These are phyloP conservation scores for Sinosuthora webbiana DNA, from an alignment of 2,113 vertebrate species.

Conservation along the genomic window DNA sequence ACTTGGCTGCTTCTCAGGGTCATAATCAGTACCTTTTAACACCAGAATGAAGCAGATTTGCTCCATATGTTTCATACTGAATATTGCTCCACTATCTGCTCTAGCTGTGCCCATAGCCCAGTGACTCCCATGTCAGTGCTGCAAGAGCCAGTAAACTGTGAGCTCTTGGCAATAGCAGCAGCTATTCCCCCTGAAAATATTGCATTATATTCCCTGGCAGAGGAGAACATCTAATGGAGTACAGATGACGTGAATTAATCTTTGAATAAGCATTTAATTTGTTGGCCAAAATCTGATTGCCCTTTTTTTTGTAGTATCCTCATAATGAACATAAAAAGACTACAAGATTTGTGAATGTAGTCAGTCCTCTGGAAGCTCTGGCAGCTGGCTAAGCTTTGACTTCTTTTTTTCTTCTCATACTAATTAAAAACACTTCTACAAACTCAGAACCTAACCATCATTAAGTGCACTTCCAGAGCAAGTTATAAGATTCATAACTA, in stretches of 20 bases:
- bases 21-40: constrained; percentile 43
- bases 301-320: constrained; percentile 25
- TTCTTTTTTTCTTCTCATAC: background rate
- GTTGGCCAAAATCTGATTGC: constrained; percentile 55
- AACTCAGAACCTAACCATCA: background rate
- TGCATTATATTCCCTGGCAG: constrained; percentile 65
- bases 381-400: constrained; percentile 12
- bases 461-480: background rate
- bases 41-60: constrained; percentile 28
- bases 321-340: constrained; percentile 63
- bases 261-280: constrained; percentile 66
- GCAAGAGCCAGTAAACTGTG: constrained; percentile 51
- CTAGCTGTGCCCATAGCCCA: constrained; percentile 32
- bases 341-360: constrained; percentile 64
- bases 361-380: constrained; percentile 59
- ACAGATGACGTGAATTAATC: constrained; percentile 69
- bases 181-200: constrained; percentile 61
- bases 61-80: constrained; percentile 31
- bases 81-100: constrained; percentile 17
- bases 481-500: background rate
- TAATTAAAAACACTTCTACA: constrained; percentile 59
- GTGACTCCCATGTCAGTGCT: constrained; percentile 44
- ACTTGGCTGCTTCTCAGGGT: constrained; percentile 26
- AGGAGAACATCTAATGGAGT: constrained; percentile 55
- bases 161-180: constrained; percentile 33